Base-by-base conservation (phyloP, 1,140 invertebrate genomes). In the Diabrotica undecimpunctata region DNA sequence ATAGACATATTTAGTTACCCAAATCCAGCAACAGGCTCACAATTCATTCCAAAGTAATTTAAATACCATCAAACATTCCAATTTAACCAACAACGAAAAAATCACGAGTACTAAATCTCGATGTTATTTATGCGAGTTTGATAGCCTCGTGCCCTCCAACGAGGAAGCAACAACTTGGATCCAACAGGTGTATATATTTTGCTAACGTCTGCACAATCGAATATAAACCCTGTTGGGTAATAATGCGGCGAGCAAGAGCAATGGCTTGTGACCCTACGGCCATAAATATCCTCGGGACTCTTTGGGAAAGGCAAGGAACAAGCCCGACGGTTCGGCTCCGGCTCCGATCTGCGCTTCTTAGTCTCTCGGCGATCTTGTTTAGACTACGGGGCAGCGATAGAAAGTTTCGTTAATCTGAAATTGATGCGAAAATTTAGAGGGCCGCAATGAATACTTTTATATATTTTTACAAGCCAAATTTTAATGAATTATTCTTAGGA, bases 181-280 rank as follows among this genome's bases (percentile, higher is more conserved):
- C 69, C 76, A 78, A 78, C 76, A 78, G 76, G 76, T 78, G 75
- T 75, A 77, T 77, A 75, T 76, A 77, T 77, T 77, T 75, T 71
- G 70, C 69, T 54, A 62, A 62, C 61, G 61, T 62, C 61, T 70
- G 73, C 73, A 75, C 75, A 78, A 76, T 78, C 76, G 74, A 75
- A 77, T 74, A 76, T 76, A 74, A 77, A 77, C 76, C 74, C 71
- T 70, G 75, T 73, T 73, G 73, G 73, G 72, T 77, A 78, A 78
- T 76, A 78, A 78, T 75, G 72, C 76, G 75, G 72, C 76, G 75
- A 74, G 74, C 74, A 76, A 72, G 70, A 77, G 75, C 75, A 78
- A 78, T 74, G 75, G 73, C 76, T 78, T 78, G 73, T 77, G 76
- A 77, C 76, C 76, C 76, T 68, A 65, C 67, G 68, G 74, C 73